Evolutionary conservation across 2,888 invertebrate genomes (phyloP), one percentile per base, ranked within the genome.

Genomic region (Charanyca ferruginea): DNA sequence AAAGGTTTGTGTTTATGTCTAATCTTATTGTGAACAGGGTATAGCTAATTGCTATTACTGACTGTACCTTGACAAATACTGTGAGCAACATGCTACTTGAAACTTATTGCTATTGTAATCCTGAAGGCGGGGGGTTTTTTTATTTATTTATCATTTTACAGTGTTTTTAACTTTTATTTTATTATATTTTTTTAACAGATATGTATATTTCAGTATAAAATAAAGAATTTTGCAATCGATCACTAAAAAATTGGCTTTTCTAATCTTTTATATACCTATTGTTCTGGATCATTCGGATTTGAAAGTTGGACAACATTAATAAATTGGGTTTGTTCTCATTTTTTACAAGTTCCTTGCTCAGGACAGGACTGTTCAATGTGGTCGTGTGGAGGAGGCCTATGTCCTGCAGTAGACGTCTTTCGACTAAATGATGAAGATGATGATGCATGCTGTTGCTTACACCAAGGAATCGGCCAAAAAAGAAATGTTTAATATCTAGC

Each of bases 31-130:
- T n/a, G n/a, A n/a, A n/a, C n/a, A n/a, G n/a, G n/a, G n/a, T n/a
- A n/a, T n/a, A n/a, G n/a, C n/a, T n/a, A n/a, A n/a, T n/a, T n/a
- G n/a, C n/a, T n/a, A n/a, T n/a, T n/a, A n/a, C n/a, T n/a, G n/a
- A n/a, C n/a, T n/a, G n/a, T 38, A 51, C 66, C 66, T 77, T 41
- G 5, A 47, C 1, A 59, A 66, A 72, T 35, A 4, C 23, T 48
- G 20, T 20, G 49, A 52, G 74, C 78, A 77, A 62, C 51, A 8
- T 16, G 1, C 16, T 8, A 7, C 35, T 28, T 44, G 41, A 20
- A 7, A 70, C 58, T 66, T 25, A n/a, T 62, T 71, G 66, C 72
- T 75, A 67, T 72, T 63, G 23, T 16, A 60, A 53, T 23, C 16
- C 13, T 1, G 23, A 16, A 74, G 79, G 77, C 60, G 41, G n/a